phyloP scores from a whole-genome alignment of 2,113 vertebrate genomes.

The Coturnix japonica region DNA sequence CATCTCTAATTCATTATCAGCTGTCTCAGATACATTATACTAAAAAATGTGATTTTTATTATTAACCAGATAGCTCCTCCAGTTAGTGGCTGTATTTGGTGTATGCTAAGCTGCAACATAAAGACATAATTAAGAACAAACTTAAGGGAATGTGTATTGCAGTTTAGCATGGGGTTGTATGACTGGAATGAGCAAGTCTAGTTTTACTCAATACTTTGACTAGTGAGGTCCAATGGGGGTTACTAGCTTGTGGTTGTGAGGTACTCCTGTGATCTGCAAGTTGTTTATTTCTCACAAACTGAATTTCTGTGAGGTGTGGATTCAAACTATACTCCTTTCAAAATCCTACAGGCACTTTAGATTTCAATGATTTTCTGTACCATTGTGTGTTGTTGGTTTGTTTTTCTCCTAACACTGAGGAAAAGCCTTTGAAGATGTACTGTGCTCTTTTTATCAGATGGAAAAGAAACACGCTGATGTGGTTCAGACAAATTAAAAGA shows the following conservation, averaged over 20 bases:
- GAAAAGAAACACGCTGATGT: neutral
- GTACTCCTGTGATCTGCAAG: neutral
- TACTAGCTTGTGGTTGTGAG: neutral
- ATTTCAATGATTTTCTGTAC: neutral
- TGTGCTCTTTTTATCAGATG: neutral
- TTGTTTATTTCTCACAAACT: neutral
- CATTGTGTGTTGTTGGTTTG: accelerated
- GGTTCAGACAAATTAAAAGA: neutral
- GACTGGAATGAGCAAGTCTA: neutral
- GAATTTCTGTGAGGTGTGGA: neutral
- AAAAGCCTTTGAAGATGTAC: neutral
- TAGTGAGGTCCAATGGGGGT: neutral
- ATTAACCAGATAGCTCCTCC: neutral
- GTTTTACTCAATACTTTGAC: neutral
- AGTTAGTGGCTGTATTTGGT: neutral
- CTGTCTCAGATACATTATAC: neutral
- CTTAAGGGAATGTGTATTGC: neutral
- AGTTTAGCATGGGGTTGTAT: neutral
- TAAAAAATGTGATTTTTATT: neutral
- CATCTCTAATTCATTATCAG: neutral
- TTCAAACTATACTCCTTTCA: neutral
- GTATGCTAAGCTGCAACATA: neutral
- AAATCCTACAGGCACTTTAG: neutral
- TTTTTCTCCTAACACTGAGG: neutral
- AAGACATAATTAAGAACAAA: neutral